phyloP scores from a whole-genome alignment of 2,888 invertebrate species.

The Chymomyza fuscimana region DNA sequence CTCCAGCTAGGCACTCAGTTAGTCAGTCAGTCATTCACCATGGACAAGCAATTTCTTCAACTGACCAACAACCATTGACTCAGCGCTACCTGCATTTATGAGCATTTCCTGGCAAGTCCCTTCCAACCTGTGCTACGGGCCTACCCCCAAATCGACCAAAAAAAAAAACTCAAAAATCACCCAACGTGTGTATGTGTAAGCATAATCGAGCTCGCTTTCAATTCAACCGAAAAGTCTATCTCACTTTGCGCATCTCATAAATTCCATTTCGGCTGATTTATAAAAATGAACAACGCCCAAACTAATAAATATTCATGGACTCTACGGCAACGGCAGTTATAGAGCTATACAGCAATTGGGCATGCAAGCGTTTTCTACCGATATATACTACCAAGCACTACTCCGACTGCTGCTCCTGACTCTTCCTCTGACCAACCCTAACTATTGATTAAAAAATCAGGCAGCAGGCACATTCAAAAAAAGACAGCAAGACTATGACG shows the following conservation, averaged over 20 bases:
- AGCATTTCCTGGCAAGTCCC: conserved; percentile 29
- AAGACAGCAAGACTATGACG: conserved; percentile 30
- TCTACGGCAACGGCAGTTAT: conserved; percentile 18
- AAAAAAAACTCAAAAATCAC: background rate
- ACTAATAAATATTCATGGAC: conserved; percentile 65
- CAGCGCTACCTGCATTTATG: conserved; percentile 58
- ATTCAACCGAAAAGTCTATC: background rate
- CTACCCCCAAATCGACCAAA: background rate
- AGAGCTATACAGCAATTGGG: background rate
- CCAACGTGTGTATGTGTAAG: background rate
- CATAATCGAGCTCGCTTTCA: background rate
- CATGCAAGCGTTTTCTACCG: background rate
- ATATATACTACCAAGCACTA: background rate
- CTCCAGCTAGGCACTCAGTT: background rate
- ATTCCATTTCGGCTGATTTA: conserved; percentile 63
- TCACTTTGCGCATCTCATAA: conserved; percentile 37
- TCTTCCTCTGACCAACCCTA: conserved; percentile 38
- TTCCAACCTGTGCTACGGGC: background rate
- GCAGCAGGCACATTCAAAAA: background rate
- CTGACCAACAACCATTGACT: background rate
- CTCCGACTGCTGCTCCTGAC: background rate
- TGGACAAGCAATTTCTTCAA: conserved; percentile 58
- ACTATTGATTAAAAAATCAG: conserved; percentile 47
- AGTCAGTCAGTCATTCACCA: conserved; percentile 37
- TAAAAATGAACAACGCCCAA: conserved; percentile 68